Percentiles rank a stretch among this genome's conserved stretches.
These are phyloP conservation scores for Mayetiola destructor DNA, from an alignment of 2,888 invertebrate species.

Conservation along the genomic window DNA sequence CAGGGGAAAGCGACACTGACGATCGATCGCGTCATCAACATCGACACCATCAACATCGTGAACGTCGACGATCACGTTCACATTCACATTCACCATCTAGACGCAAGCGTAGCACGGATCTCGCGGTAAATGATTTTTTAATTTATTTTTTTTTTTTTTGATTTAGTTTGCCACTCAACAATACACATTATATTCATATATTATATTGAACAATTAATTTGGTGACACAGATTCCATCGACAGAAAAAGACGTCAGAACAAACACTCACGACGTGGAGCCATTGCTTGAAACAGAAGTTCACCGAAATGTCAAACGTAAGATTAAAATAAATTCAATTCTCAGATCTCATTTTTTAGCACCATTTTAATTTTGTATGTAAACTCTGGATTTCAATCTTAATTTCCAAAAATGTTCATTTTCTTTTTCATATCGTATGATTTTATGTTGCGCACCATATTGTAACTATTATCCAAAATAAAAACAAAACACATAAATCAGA, in stretches of 20 bases:
- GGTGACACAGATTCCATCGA: constrained; percentile 13
- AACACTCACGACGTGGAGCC: constrained; percentile 25
- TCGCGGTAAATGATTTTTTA: background rate
- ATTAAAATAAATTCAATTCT: too few species aligned
- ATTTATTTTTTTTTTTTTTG: too few species aligned
- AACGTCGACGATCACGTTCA: background rate
- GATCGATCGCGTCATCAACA: background rate
- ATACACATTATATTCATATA: too few species aligned
- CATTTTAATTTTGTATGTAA: background rate
- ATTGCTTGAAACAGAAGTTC: constrained; percentile 36
- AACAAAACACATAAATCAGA: constrained; percentile 24
- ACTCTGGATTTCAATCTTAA: too few species aligned
- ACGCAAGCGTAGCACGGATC: background rate
- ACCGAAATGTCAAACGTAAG: background rate
- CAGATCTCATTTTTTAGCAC: too few species aligned
- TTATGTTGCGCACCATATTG: background rate
- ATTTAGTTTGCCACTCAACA: too few species aligned
- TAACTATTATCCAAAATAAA: background rate
- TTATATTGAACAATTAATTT: too few species aligned
- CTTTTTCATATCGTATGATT: background rate
- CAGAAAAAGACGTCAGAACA: constrained; percentile 15
- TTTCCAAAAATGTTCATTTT: too few species aligned
- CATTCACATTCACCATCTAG: constrained; percentile 2
- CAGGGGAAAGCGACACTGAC: background rate
- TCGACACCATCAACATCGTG: background rate